Evolutionary conservation across 2,888 invertebrate genomes (phyloP), one percentile per base, ranked within the genome.

Genomic region (Dynastes grantii): DNA sequence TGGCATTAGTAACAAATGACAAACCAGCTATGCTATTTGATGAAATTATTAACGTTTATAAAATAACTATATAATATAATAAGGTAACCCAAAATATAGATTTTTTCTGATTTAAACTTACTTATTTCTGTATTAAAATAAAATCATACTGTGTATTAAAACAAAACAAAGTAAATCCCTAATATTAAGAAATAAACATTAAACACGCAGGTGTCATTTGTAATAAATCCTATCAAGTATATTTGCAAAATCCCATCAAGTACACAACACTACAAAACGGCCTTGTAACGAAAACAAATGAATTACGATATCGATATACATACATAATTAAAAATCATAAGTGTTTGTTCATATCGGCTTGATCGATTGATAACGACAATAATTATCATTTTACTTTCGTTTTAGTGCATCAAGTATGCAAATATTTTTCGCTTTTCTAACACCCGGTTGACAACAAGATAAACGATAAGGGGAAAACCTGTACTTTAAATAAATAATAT

Each of bases 101-200:
- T 45, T 9, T 5, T 45, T 45, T 8, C 6, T 45, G 8, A 1
- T 45, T 45, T 45, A 45, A 45, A 45, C 45, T 45, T 45, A 45
- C 9, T 45, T 45, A 45, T 45, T 32, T 32, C 9, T 45, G 8
- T 45, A 9, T 9, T 45, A 53, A 29, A 16, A 29, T 70, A 13
- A 53, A 45, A 16, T 49, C 49, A 16, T 9, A 55, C 53, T 13
- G 27, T 22, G n/a, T 53, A 32, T 61, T 53, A 80, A 75, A 81
- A 32, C 3, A 37, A 37, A 37, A 37, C 32, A 37, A 37, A 5
- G 32, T 37, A 37, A 37, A 37, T 37, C 5, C 32, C 32, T 37
- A 37, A 5, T 37, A 37, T 37, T 37, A 37, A 37, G 4, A 37
- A 37, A 37, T 37, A 37, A 37, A 5, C 32, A 5, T 37, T 37